A percentile compares a stretch with the other conserved stretches of the same genome.
Conservation (phyloP, 2,113 vertebrate species). For the Phainopepla nitens region DNA sequence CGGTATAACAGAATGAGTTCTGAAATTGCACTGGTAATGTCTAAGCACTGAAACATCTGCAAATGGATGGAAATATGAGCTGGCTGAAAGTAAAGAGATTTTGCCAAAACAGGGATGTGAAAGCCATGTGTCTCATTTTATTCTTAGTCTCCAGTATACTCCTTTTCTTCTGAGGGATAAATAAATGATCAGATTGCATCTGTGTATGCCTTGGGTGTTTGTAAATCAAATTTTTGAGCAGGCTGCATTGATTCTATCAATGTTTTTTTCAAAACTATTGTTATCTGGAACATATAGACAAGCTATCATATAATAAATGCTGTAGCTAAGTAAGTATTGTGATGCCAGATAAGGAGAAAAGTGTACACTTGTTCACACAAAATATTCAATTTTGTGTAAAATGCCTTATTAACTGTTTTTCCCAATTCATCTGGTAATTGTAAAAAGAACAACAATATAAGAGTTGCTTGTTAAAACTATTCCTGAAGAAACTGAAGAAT, state of each 20-base stretch:
- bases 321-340: background rate
- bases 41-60: background rate
- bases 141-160: background rate
- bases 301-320: background rate
- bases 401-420: background rate
- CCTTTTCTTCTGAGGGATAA: background rate
- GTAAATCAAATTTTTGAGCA: background rate
- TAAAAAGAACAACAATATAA: background rate
- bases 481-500: background rate
- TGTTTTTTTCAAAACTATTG: background rate
- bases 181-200: background rate
- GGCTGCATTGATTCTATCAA: background rate
- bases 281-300: background rate
- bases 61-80: accelerated
- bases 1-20: background rate
- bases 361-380: background rate
- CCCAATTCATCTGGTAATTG: background rate
- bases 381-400: background rate
- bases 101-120: background rate
- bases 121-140: background rate
- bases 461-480: background rate
- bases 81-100: background rate
- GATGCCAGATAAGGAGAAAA: background rate
- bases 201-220: background rate
- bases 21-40: background rate